Evolutionary conservation across 2,113 vertebrate species (phyloP).

Genomic region (Syngnathoides biaculeatus): DNA sequence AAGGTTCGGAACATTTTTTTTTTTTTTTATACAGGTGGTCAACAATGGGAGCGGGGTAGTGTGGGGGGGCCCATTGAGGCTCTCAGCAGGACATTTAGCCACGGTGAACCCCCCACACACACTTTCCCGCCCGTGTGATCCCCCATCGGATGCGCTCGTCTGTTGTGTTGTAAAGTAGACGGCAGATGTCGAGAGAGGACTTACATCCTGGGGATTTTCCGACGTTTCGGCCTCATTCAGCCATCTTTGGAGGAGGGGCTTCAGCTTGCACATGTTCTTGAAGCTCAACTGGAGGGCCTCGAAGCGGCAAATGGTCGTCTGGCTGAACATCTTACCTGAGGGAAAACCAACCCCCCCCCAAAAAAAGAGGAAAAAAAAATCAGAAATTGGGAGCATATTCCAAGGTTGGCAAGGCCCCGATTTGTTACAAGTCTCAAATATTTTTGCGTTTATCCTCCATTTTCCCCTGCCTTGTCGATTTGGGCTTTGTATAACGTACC

Average conservation of each 20-base stretch:
- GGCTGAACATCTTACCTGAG: conserved; percentile 81
- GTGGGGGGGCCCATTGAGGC: not conserved
- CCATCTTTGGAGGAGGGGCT: conserved; percentile 78
- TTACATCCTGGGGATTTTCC: conserved; percentile 74
- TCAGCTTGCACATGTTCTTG: conserved; percentile 83
- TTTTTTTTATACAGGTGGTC: too few species aligned
- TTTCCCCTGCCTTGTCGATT: too few species aligned
- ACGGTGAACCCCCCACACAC: conserved; percentile 15
- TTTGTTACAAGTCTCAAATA: too few species aligned
- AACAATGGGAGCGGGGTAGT: not conserved
- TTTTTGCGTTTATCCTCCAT: too few species aligned
- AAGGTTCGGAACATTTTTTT: not conserved
- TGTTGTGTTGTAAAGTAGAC: conserved; percentile 46
- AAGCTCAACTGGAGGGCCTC: conserved; percentile 81
- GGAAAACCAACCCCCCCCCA: not conserved
- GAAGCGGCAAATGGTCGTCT: conserved; percentile 82
- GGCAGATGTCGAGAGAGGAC: conserved; percentile 43
- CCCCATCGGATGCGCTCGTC: not conserved
- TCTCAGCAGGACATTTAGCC: conserved; percentile 25
- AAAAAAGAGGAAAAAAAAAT: not conserved
- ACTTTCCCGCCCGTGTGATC: not conserved
- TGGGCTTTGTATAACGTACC: too few species aligned
- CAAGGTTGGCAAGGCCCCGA: too few species aligned
- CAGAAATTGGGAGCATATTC: not conserved
- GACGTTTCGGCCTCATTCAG: conserved; percentile 76